A percentile compares a stretch with the other conserved stretches of the same genome.
Conservation (phyloP, 2,113 vertebrate species). For the Leptodactylus fuscus region DNA sequence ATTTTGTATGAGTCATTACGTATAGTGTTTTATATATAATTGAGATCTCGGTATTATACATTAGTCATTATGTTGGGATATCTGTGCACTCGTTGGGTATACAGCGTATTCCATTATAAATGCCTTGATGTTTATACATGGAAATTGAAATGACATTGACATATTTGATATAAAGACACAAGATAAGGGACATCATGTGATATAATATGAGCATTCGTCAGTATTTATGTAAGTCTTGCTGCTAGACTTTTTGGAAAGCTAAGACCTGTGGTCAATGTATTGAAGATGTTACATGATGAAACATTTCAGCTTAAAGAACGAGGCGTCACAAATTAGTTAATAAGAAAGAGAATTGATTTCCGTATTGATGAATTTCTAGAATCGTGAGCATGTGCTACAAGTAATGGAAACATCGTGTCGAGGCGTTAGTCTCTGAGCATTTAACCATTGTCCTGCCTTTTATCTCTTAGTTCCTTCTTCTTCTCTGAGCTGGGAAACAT, state of each 20-base stretch:
- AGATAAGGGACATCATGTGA: background rate
- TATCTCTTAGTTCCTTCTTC: background rate
- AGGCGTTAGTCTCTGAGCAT: background rate
- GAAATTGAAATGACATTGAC: background rate
- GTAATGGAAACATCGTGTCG: constrained; percentile 3
- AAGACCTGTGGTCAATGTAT: background rate
- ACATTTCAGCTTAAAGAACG: background rate
- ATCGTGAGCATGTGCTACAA: background rate
- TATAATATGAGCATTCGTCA: background rate
- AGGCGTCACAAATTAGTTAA: background rate
- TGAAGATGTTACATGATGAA: background rate
- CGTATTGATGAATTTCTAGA: background rate
- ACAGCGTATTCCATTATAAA: background rate
- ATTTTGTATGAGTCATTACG: background rate
- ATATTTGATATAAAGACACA: background rate
- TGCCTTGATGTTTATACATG: background rate
- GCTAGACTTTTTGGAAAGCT: background rate
- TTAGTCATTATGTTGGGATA: background rate
- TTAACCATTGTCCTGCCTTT: background rate
- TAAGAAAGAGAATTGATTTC: constrained; percentile 14
- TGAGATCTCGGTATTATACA: background rate
- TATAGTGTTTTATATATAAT: background rate
- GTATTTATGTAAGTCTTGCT: background rate
- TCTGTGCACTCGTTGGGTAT: too few species aligned
- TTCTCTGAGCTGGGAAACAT: background rate